Evolutionary conservation across 2,113 vertebrate genomes (phyloP).

Genomic region (Taxidea taxus): DNA sequence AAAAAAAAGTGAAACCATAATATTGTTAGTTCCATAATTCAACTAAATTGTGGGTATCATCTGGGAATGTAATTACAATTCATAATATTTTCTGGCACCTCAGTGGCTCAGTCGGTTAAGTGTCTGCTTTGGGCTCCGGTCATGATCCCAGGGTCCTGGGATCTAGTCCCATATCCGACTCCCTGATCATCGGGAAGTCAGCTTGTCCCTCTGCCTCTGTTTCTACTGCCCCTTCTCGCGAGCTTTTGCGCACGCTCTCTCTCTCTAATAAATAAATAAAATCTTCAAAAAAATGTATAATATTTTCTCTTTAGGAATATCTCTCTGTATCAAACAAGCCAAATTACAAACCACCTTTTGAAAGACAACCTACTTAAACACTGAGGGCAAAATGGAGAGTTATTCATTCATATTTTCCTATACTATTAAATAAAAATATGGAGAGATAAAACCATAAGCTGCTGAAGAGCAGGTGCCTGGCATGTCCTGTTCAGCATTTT

Average conservation of each 20-base stretch:
- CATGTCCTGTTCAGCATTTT: neutral
- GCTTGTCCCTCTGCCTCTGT: neutral
- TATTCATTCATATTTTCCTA: neutral
- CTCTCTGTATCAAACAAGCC: neutral
- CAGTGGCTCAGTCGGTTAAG: neutral
- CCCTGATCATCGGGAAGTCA: neutral
- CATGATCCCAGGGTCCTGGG: neutral
- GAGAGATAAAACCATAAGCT: neutral
- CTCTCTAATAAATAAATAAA: neutral
- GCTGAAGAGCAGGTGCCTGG: neutral
- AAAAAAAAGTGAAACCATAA: neutral
- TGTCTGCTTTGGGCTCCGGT: neutral
- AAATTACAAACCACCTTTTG: neutral
- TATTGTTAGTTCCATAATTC: neutral
- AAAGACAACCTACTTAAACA: slow-evolving; percentile 7
- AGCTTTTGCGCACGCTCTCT: neutral
- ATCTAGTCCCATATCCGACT: neutral
- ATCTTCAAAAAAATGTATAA: neutral
- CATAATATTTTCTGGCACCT: neutral
- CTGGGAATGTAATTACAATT: slow-evolving; percentile 18
- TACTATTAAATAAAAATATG: neutral
- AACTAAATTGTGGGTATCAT: neutral
- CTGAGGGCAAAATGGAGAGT: neutral
- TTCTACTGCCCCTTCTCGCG: neutral
- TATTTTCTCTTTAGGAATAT: neutral